A percentile compares a stretch with the other conserved stretches of the same genome.
These are phyloP conservation scores for Drosophila tsacasi DNA, from an alignment of 1,140 invertebrate genomes.

Conservation along the genomic window DNA sequence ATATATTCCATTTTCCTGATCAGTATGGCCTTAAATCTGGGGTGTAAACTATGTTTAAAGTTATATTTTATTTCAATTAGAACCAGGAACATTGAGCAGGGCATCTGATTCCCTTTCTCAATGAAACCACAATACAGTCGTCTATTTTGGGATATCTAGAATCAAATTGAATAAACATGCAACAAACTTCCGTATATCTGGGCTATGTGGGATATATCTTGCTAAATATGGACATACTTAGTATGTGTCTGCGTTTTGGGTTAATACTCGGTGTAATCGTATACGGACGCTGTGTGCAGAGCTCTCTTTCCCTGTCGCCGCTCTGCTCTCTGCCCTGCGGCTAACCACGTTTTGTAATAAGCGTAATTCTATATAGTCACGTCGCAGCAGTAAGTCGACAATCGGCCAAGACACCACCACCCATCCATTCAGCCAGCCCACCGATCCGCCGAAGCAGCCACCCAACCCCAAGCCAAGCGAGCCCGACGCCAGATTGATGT, in stretches of 20 bases:
- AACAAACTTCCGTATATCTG: conserved; percentile 33
- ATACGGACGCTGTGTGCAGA: conserved; percentile 21
- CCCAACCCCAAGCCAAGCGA: not conserved
- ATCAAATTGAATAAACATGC: not conserved
- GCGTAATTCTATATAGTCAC: conserved; percentile 75
- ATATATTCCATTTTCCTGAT: not conserved
- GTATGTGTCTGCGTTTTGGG: conserved; percentile 31
- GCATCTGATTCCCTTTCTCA: not conserved
- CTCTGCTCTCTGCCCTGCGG: conserved; percentile 58
- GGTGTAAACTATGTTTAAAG: too few relatives aligned
- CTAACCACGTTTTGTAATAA: conserved; percentile 83
- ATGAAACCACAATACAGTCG: conserved; percentile 4
- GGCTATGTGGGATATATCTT: conserved; percentile 9
- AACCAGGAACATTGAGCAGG: not conserved
- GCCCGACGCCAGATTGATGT: conserved; percentile 32
- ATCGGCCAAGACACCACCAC: conserved; percentile 42
- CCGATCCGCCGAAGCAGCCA: conserved; percentile 1
- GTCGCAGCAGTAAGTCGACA: conserved; percentile 40
- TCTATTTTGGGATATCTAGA: conserved; percentile 14
- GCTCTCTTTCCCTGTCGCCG: conserved; percentile 9
- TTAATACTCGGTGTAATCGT: conserved; percentile 49
- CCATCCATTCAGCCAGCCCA: conserved; percentile 2
- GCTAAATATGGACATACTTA: conserved; percentile 6
- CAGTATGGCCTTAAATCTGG: not conserved
- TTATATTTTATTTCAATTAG: not conserved